These are phyloP conservation scores for Nycteola revayana DNA, from an alignment of 2,888 invertebrate species.

Conservation along the genomic window DNA sequence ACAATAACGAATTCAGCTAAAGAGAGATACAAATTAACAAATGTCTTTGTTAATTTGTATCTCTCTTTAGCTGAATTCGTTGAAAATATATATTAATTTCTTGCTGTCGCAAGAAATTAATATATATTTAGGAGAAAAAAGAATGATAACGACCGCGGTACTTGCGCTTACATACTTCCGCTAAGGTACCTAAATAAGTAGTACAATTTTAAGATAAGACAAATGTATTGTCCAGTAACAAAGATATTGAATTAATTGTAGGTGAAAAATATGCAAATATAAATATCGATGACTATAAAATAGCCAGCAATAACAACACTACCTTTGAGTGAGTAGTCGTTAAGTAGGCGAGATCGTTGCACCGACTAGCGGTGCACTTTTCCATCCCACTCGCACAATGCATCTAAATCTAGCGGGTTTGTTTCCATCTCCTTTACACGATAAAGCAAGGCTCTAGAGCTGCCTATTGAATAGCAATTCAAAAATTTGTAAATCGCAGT, in stretches of 20 bases:
- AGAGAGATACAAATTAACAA: too few species aligned
- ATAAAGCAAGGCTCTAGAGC: conserved; percentile 22
- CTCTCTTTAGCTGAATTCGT: too few species aligned
- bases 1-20: too few species aligned
- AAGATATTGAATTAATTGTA: background rate
- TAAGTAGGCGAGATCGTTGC: conserved; percentile 54
- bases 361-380: conserved; percentile 53
- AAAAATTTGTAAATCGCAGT: conserved; percentile 31
- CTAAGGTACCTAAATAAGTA: too few species aligned
- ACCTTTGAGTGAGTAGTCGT: conserved; percentile 35
- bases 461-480: conserved; percentile 27
- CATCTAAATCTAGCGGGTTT: conserved; percentile 27
- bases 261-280: conserved; percentile 1
- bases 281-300: conserved; percentile 23
- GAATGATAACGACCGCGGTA: too few species aligned
- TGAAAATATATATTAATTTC: too few species aligned
- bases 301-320: conserved; percentile 27
- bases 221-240: too few species aligned
- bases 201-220: too few species aligned
- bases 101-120: too few species aligned
- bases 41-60: too few species aligned
- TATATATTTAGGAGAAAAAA: too few species aligned
- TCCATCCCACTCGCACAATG: conserved; percentile 38
- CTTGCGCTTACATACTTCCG: too few species aligned
- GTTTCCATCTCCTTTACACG: conserved; percentile 25